Conservation (phyloP, 2,888 invertebrate genomes). For the Drosophila siamana region DNA sequence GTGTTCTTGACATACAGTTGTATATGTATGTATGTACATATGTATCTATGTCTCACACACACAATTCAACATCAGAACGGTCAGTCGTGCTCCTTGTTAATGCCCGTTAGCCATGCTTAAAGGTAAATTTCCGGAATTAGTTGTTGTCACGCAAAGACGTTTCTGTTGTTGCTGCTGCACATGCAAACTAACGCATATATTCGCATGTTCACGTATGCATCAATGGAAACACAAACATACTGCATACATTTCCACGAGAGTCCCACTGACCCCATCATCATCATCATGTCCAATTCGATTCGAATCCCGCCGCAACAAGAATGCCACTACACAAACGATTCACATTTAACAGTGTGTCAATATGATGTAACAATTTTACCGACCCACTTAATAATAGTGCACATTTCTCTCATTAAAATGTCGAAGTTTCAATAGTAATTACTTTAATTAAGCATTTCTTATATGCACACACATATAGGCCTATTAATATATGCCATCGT, state of each 20-base stretch:
- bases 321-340: background rate
- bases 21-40: background rate
- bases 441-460: background rate
- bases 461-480: no score
- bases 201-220: background rate
- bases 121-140: constrained; percentile 69
- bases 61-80: constrained; percentile 27
- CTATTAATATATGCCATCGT: background rate
- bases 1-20: background rate
- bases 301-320: constrained; percentile 26
- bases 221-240: background rate
- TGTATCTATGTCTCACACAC: background rate
- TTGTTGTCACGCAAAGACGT: constrained; percentile 62
- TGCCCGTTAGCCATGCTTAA: constrained; percentile 60
- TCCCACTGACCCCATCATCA: constrained; percentile 58
- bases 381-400: background rate
- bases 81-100: constrained; percentile 43
- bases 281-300: constrained; percentile 19
- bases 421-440: constrained; percentile 1
- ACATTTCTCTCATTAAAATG: background rate
- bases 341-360: constrained; percentile 38
- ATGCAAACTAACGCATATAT: constrained; percentile 25
- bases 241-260: constrained; percentile 16
- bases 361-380: background rate
- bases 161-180: constrained; percentile 40